phyloP scores from a whole-genome alignment of 1,140 invertebrate species.

The Brachionus plicatilis region DNA sequence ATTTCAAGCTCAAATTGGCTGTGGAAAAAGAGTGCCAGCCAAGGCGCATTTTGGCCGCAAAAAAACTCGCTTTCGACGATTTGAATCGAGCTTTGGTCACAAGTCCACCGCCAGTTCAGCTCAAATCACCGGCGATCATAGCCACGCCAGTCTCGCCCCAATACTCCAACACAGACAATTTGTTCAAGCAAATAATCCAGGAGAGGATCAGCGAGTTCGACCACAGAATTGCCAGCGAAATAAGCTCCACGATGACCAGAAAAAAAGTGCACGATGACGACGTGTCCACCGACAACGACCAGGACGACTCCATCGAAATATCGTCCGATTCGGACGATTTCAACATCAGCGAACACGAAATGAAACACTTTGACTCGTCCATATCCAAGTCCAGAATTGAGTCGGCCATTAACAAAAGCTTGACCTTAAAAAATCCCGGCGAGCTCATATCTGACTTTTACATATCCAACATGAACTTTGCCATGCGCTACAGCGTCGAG shows the following conservation, averaged over 20 bases:
- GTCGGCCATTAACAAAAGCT: conserved; percentile 4
- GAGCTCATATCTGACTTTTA: conserved; percentile 38
- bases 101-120: neutral
- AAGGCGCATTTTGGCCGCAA: neutral
- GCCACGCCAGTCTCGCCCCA: neutral
- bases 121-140: neutral
- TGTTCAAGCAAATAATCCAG: conserved; percentile 39
- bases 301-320: conserved; percentile 15
- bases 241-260: neutral
- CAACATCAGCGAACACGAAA: conserved; percentile 15
- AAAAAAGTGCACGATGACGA: neutral
- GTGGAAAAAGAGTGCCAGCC: neutral
- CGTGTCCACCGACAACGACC: conserved; percentile 30
- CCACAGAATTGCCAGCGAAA: conserved; percentile 22
- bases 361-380: conserved; percentile 8
- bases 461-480: conserved; percentile 29
- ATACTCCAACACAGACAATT: neutral
- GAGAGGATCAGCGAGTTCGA: conserved; percentile 13
- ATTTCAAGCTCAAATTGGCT: conserved; percentile 16
- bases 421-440: neutral
- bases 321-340: conserved; percentile 27
- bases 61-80: neutral
- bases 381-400: conserved; percentile 29
- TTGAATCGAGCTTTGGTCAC: neutral
- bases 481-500: conserved; percentile 28